Evolutionary conservation across 2,797 vertebrate genomes (phyloP).

Genomic region (Sebastes taczanowskii): DNA sequence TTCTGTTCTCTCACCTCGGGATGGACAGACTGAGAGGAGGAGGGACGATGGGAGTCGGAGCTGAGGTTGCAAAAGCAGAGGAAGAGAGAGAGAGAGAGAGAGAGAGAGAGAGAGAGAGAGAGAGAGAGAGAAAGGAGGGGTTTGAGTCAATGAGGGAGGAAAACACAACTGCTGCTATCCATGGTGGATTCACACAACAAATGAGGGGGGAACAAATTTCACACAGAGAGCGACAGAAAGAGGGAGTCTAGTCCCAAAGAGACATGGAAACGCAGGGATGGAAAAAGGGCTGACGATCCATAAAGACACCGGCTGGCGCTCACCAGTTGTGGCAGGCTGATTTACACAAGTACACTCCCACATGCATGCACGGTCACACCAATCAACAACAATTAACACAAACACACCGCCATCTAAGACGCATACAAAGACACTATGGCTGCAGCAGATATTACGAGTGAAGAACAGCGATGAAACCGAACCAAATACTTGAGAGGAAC

Average conservation of each 20-base stretch:
- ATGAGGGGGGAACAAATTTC: slow-evolving; percentile 69
- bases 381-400: slow-evolving; percentile 27
- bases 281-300: slow-evolving; percentile 61
- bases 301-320: slow-evolving; percentile 56
- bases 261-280: slow-evolving; percentile 35
- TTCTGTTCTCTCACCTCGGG: slow-evolving; percentile 82
- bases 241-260: slow-evolving; percentile 33
- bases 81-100: slow-evolving; percentile 29
- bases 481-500: slow-evolving; percentile 64
- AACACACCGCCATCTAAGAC: slow-evolving; percentile 32
- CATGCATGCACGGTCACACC: slow-evolving; percentile 36
- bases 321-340: slow-evolving; percentile 32
- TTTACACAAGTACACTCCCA: slow-evolving; percentile 44
- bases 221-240: slow-evolving; percentile 39
- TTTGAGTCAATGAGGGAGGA: slow-evolving; percentile 65
- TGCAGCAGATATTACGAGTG: slow-evolving; percentile 33
- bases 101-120: slow-evolving; percentile 34
- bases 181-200: slow-evolving; percentile 67
- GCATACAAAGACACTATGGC: slow-evolving; percentile 13
- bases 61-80: slow-evolving; percentile 65
- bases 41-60: slow-evolving; percentile 79
- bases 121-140: slow-evolving; percentile 38
- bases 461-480: slow-evolving; percentile 21
- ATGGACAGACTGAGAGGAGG: slow-evolving; percentile 81
- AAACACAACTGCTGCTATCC: slow-evolving; percentile 72